Percentiles rank a stretch among this genome's conserved stretches.
Evolutionary conservation across 1,140 invertebrate genomes (phyloP).

Genomic region (Atta cephalotes): DNA sequence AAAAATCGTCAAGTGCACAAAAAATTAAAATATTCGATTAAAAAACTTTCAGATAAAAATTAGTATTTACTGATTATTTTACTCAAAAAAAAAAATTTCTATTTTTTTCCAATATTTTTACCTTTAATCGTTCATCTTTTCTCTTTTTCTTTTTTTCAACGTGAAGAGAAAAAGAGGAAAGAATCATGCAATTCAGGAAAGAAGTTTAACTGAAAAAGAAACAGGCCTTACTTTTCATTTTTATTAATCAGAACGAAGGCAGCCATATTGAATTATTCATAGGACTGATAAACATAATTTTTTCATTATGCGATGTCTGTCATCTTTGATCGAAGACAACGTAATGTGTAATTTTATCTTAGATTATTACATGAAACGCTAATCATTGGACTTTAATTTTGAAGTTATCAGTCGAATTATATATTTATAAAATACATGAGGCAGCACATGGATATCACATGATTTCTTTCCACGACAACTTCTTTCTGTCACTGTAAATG

Average conservation of each 20-base stretch:
- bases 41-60: too few species aligned
- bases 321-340: neutral
- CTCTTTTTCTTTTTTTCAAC: too few species aligned
- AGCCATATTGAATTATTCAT: neutral
- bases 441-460: neutral
- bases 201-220: too few species aligned
- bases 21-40: too few species aligned
- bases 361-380: neutral
- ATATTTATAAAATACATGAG: neutral
- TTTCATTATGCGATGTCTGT: neutral
- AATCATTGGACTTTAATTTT: neutral
- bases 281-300: neutral
- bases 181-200: too few species aligned
- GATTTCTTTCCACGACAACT: neutral
- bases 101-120: too few species aligned
- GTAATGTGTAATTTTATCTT: neutral
- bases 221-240: neutral
- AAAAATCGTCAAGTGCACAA: too few species aligned
- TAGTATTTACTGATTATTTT: too few species aligned
- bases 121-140: too few species aligned
- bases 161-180: too few species aligned
- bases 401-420: neutral
- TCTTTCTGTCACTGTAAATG: neutral
- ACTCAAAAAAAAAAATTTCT: too few species aligned
- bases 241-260: neutral